Percentiles rank a stretch among this genome's conserved stretches.
phyloP scores from a whole-genome alignment of 2,113 vertebrate genomes.

The Myiozetetes cayanensis region DNA sequence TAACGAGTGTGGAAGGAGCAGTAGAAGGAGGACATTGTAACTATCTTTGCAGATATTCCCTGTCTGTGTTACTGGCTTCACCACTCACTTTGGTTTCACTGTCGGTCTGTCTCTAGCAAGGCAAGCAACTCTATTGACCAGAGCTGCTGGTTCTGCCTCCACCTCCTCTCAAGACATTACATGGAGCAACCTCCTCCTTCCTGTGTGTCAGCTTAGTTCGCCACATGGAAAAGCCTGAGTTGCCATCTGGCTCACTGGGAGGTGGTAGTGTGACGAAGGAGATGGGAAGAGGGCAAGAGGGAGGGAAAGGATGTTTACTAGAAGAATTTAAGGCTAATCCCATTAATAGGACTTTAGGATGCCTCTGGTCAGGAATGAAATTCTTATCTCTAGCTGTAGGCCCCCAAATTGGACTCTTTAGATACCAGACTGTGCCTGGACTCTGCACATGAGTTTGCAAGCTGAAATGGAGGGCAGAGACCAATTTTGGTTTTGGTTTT shows the following conservation, averaged over 20 bases:
- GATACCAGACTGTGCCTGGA: not conserved
- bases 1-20: not conserved
- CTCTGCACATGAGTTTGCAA: not conserved
- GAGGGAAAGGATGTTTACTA: slow-evolving; percentile 32
- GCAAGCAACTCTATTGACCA: not conserved
- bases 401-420: not conserved
- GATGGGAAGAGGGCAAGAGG: not conserved
- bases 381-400: not conserved
- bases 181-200: not conserved
- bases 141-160: not conserved
- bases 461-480: not conserved
- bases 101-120: not conserved
- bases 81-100: not conserved
- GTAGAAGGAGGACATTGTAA: not conserved
- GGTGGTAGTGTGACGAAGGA: not conserved
- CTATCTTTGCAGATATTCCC: not conserved
- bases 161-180: not conserved
- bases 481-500: not conserved
- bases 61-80: not conserved
- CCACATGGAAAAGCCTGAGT: slow-evolving; percentile 9
- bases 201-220: not conserved
- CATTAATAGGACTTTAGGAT: slow-evolving; percentile 26
- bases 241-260: not conserved
- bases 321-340: slow-evolving; percentile 33
- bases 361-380: slow-evolving; percentile 35